Evolutionary conservation across 2,888 invertebrate species (phyloP).

Genomic region (Stenurella melanura): DNA sequence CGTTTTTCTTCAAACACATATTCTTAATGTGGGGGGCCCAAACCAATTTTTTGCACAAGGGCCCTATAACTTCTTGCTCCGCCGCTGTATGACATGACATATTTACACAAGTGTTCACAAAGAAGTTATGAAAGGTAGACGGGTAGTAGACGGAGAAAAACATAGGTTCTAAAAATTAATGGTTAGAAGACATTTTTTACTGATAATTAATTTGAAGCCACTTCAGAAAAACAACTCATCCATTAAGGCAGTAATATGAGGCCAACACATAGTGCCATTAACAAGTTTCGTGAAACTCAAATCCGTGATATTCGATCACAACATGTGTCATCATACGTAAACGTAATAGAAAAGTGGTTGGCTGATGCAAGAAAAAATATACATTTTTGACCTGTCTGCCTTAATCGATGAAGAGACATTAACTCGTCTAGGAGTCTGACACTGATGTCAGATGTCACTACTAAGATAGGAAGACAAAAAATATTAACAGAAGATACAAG

Average conservation of each 20-base stretch:
- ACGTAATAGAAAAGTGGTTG: slow-evolving; percentile 60
- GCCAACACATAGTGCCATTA: slow-evolving; percentile 67
- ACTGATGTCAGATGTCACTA: slow-evolving; percentile 31
- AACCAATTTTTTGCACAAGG: too few species aligned
- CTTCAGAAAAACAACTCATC: slow-evolving; percentile 71
- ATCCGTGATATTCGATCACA: slow-evolving; percentile 67
- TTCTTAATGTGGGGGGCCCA: too few species aligned
- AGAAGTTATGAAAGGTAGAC: slow-evolving; percentile 48
- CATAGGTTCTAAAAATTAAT: slow-evolving; percentile 51
- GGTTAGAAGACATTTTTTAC: slow-evolving; percentile 57
- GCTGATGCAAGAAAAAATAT: slow-evolving; percentile 42
- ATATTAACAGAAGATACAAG: slow-evolving; percentile 29
- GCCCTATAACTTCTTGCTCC: too few species aligned
- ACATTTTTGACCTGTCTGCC: slow-evolving; percentile 42
- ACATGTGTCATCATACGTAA: slow-evolving; percentile 66
- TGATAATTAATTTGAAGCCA: slow-evolving; percentile 71
- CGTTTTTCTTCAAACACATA: too few species aligned
- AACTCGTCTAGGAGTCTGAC: slow-evolving; percentile 32
- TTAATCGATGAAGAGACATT: slow-evolving; percentile 34
- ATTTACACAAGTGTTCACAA: slow-evolving; percentile 53
- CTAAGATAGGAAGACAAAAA: slow-evolving; percentile 34
- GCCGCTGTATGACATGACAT: too few species aligned
- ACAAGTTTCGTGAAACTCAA: slow-evolving; percentile 65
- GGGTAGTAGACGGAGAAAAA: slow-evolving; percentile 49
- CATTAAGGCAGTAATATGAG: slow-evolving; percentile 71